These are phyloP conservation scores for Megalops atlanticus DNA, from an alignment of 2,113 vertebrate genomes.

Conservation along the genomic window DNA sequence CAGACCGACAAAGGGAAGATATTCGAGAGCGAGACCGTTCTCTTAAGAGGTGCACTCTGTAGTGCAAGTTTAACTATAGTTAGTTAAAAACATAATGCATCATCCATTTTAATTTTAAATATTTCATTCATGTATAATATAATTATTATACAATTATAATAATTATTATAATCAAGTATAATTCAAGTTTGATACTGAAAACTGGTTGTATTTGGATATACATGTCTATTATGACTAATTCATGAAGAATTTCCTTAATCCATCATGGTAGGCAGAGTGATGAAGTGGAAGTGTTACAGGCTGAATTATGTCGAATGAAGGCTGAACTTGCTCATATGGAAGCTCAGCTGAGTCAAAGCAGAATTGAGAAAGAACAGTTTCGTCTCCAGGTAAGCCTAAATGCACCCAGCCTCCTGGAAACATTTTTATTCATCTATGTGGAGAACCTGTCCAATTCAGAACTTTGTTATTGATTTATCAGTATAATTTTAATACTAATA, in stretches of 20 bases:
- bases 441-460: slow-evolving; percentile 34
- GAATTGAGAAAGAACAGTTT: slow-evolving; percentile 50
- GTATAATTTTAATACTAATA: not conserved
- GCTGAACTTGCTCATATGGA: slow-evolving; percentile 53
- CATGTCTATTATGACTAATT: too few species aligned
- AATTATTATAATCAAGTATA: too few species aligned
- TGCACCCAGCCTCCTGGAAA: slow-evolving; percentile 34
- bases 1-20: slow-evolving; percentile 54
- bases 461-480: not conserved
- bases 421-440: not conserved
- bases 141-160: too few species aligned
- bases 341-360: slow-evolving; percentile 50
- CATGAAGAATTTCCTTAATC: slow-evolving; percentile 27
- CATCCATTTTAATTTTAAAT: not conserved
- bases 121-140: not conserved
- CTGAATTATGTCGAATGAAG: slow-evolving; percentile 53
- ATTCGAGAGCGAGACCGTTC: slow-evolving; percentile 54
- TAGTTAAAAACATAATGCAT: too few species aligned
- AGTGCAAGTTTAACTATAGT: not conserved
- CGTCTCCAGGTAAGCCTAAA: slow-evolving; percentile 57
- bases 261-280: slow-evolving; percentile 53
- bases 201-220: not conserved
- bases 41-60: slow-evolving; percentile 58
- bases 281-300: slow-evolving; percentile 57
- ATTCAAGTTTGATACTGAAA: too few species aligned